Evolutionary conservation across 2,888 invertebrate species (phyloP).

Genomic region (Pseudococcus viburni): DNA sequence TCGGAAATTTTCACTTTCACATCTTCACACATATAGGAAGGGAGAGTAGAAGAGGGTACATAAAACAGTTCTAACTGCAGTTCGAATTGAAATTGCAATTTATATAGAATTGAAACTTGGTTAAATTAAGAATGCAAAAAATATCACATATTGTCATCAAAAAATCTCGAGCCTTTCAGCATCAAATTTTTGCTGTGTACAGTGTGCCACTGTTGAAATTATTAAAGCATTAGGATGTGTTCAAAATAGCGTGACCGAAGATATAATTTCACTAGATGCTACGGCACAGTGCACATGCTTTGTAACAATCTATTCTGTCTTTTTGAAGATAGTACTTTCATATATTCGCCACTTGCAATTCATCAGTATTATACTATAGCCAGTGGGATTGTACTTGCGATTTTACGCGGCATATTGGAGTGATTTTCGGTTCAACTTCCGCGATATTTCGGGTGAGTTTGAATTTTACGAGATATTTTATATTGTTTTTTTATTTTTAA

Average conservation of each 20-base stretch:
- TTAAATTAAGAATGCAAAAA: not conserved
- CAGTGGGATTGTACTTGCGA: conserved; percentile 31
- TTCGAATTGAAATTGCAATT: not conserved
- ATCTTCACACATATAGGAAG: not conserved
- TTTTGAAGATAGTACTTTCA: conserved; percentile 64
- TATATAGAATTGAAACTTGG: not conserved
- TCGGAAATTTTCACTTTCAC: not conserved
- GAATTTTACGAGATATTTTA: not conserved
- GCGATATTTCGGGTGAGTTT: conserved; percentile 30
- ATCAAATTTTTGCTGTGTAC: conserved; percentile 20
- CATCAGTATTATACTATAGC: conserved; percentile 49
- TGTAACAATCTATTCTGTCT: conserved; percentile 61
- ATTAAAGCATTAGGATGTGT: conserved; percentile 65
- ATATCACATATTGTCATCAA: conserved; percentile 9
- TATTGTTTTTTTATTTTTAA: not conserved
- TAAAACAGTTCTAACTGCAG: not conserved
- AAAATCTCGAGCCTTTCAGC: not conserved
- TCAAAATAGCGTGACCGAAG: conserved; percentile 66
- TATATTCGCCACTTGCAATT: conserved; percentile 62
- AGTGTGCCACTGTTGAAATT: conserved; percentile 46
- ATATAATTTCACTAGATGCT: conserved; percentile 66
- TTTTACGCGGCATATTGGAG: conserved; percentile 44
- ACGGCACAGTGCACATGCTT: conserved; percentile 66
- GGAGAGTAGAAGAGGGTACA: not conserved
- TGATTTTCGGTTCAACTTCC: conserved; percentile 23